Base-by-base conservation (phyloP, 2,888 invertebrate genomes). In the Ormyrus nitidulus region DNA sequence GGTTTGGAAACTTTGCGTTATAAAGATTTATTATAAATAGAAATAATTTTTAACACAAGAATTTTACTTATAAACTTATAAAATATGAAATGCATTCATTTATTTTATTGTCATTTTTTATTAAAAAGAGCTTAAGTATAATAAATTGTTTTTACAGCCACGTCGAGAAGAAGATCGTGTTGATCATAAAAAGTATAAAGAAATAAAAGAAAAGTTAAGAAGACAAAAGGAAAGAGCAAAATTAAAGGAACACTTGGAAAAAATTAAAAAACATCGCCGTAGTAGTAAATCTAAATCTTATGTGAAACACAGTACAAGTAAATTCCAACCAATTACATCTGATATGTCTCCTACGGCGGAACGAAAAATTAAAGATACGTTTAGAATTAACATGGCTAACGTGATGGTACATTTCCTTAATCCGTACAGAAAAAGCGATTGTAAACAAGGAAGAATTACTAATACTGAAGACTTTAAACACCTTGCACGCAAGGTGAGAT, bases 391-490 rank as follows among this genome's bases (percentile, higher is more conserved):
- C 86, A 95, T 95, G 94, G 95, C 95, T 11, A 93, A 95, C 64
- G 95, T 96, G 48, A 96, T 97, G 92, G 96, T 97, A 83, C 94
- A 95, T 79, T 95, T 96, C 87, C 93, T 99, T 79, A 97, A 96
- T 91, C 96, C 96, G 0, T 99, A 96, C 91, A 92, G 97, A 74
- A 96, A 96, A 87, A 93, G 95, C 0, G 96, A 95, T 83, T 99
- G 98, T 87, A 94, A 94, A 84, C 92, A 94, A 82, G 99, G 97
- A 0, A 92, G 95, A 84, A 98, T 99, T 85, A 95, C 95, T 3
- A 95, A 94, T 87, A 97, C 96, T 0, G 96, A 97, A 64, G 98
- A 99, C 91, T 97, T 98, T 91, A 98, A 98, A 90, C 97, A 98
- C 91, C 92, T 98, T 76, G 98, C 98, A 5, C 93, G 97, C 91